Evolutionary conservation across 2,888 invertebrate species (phyloP).

Genomic region (Drosophila bunnanda): DNA sequence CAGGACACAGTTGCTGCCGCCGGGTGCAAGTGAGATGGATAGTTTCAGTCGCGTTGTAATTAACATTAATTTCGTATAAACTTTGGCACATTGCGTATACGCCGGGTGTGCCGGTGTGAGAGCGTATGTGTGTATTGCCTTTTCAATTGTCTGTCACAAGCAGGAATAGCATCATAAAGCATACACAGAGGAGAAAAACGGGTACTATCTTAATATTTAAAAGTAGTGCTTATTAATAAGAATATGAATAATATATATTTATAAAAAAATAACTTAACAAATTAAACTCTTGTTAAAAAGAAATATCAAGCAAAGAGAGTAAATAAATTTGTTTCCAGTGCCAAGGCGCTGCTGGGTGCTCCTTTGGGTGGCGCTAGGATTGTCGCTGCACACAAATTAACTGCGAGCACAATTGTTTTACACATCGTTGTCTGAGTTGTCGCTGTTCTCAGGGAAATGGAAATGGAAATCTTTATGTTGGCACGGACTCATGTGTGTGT

Average conservation of each 20-base stretch:
- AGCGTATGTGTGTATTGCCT: conserved; percentile 14
- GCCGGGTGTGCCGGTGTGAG: conserved; percentile 22
- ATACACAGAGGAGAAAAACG: neutral
- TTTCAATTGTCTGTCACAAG: conserved; percentile 47
- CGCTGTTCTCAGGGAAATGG: conserved; percentile 4
- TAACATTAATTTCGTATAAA: conserved; percentile 67
- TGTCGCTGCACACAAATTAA: conserved; percentile 64
- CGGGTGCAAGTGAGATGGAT: conserved; percentile 31
- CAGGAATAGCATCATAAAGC: conserved; percentile 32
- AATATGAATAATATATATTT: neutral
- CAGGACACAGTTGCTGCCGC: conserved; percentile 33
- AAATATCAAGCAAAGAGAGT: neutral
- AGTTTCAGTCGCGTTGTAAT: conserved; percentile 52
- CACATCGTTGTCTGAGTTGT: conserved; percentile 49
- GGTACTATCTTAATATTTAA: neutral
- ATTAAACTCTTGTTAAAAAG: neutral
- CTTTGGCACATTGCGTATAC: conserved; percentile 60
- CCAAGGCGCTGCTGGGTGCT: neutral
- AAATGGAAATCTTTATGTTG: conserved; percentile 18
- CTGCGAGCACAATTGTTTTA: conserved; percentile 68
- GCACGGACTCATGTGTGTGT: conserved; percentile 6
- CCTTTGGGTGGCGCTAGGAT: conserved; percentile 4
- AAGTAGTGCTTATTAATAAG: neutral
- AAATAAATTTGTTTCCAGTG: neutral
- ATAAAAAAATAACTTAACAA: neutral